Evolutionary conservation across 1,140 invertebrate species (phyloP), one percentile per base, ranked within the genome.

Genomic region (Amphibalanus amphitrite): DNA sequence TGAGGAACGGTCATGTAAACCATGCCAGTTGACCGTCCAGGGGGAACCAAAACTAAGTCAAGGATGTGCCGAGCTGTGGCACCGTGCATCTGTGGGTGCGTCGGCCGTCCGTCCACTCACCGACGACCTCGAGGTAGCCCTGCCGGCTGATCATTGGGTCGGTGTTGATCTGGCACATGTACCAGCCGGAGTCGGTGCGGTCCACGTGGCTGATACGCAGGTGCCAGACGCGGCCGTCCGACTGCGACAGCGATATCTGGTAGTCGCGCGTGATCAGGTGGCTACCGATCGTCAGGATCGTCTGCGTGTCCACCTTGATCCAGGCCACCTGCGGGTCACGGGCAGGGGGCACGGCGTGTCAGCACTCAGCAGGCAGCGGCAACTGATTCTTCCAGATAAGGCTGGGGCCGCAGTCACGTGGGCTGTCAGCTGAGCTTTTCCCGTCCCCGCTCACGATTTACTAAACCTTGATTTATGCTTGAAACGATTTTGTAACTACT

Each of bases 241-340:
- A 73, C 26, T 77, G 75, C 8, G 38, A 8, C 38, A 38, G 38
- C 38, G 38, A 38, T 6, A 73, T 73, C 8, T 73, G 67, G 65
- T 78, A 71, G 38, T 76, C 69, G 75, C 0, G 78, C 76, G 20
- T 71, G 59, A 29, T 78, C 75, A 25, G 78, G 73, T 3, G 75
- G 73, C 70, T 71, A 69, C 79, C 77, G 40, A 82, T 78, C 3
- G 79, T 78, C 10, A 81, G 73, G 70, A 80, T 80, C 28, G 82
- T 77, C 73, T 83, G 81, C 69, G 82, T 83, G 72, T 83, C 82
- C 29, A 83, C 78, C 29, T 80, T 72, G 29, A 82, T 73, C 77
- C 81, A 80, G 33, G 82, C 82, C 33, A 81, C 78, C 80, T 82
- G 71, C 29, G 0, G 38, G 25, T 17, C 6, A 17, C 6, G 38